These are phyloP conservation scores for Oryzias celebensis DNA, from an alignment of 2,113 vertebrate species.

Conservation along the genomic window DNA sequence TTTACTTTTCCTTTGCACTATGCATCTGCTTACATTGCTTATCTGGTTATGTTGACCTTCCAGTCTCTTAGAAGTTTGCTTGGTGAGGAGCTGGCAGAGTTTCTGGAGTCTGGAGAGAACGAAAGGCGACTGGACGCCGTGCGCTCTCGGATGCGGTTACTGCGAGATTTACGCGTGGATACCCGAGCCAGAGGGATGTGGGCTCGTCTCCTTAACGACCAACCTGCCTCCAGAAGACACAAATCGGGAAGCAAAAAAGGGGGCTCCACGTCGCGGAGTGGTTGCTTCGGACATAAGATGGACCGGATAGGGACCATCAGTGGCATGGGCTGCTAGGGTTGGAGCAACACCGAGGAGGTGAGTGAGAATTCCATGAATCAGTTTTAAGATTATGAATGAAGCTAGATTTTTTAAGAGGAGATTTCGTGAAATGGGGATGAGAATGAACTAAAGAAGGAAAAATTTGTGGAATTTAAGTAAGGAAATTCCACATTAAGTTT, in stretches of 20 bases:
- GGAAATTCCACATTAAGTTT: too few species aligned
- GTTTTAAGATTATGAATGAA: background rate
- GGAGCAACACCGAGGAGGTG: slow-evolving; percentile 76
- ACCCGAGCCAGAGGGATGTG: slow-evolving; percentile 82
- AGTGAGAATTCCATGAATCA: slow-evolving; percentile 46
- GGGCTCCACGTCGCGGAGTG: slow-evolving; percentile 76
- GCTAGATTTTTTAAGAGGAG: background rate
- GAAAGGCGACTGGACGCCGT: slow-evolving; percentile 73
- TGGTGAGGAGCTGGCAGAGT: slow-evolving; percentile 81
- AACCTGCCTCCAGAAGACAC: slow-evolving; percentile 77
- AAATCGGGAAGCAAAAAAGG: slow-evolving; percentile 86
- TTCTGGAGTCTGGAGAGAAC: slow-evolving; percentile 79
- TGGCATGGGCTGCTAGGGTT: slow-evolving; percentile 91
- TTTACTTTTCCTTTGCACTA: slow-evolving; percentile 5
- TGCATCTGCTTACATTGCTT: slow-evolving; percentile 1
- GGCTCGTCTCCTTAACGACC: slow-evolving; percentile 84
- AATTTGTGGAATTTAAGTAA: background rate
- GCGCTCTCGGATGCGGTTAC: slow-evolving; percentile 78
- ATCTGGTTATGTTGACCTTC: slow-evolving; percentile 28
- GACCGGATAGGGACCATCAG: slow-evolving; percentile 95
- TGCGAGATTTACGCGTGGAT: slow-evolving; percentile 85
- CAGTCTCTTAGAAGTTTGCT: slow-evolving; percentile 80
- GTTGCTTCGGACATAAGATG: slow-evolving; percentile 96
- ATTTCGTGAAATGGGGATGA: background rate
- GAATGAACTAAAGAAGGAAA: too few species aligned